These are phyloP conservation scores for Cactoblastis cactorum DNA, from an alignment of 2,888 invertebrate species.

Conservation along the genomic window DNA sequence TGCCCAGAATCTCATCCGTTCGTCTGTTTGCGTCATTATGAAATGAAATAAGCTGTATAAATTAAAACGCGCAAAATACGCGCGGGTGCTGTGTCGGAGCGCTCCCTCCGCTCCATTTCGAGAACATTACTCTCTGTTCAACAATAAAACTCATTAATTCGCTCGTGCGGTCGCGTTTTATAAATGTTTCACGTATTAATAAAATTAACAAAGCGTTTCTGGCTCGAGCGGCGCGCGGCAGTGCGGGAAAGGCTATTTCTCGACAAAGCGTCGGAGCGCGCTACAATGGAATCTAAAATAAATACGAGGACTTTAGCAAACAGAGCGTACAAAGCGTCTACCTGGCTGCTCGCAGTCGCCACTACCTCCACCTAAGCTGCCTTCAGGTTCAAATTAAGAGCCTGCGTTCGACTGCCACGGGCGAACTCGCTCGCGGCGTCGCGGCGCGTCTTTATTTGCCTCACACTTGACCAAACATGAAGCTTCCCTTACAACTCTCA, in stretches of 20 bases:
- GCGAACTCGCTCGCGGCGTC: slow-evolving; percentile 54
- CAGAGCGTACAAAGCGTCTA: slow-evolving; percentile 70
- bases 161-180: slow-evolving; percentile 69
- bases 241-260: slow-evolving; percentile 68
- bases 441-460: slow-evolving; percentile 29
- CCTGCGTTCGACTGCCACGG: slow-evolving; percentile 49
- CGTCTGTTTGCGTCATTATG: slow-evolving; percentile 43
- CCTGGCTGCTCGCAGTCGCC: slow-evolving; percentile 42
- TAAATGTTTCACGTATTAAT: slow-evolving; percentile 79
- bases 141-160: slow-evolving; percentile 78
- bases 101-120: slow-evolving; percentile 55
- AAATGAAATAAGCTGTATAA: slow-evolving; percentile 60
- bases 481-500: neutral
- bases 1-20: slow-evolving; percentile 42
- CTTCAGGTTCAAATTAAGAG: slow-evolving; percentile 64
- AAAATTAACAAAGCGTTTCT: slow-evolving; percentile 72
- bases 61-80: slow-evolving; percentile 59
- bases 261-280: slow-evolving; percentile 69
- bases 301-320: slow-evolving; percentile 77
- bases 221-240: slow-evolving; percentile 39
- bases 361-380: neutral
- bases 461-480: neutral
- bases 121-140: slow-evolving; percentile 66
- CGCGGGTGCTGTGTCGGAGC: slow-evolving; percentile 50
- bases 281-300: slow-evolving; percentile 77